These are phyloP conservation scores for Leiothrix lutea DNA, from an alignment of 2,113 vertebrate species.

Conservation along the genomic window DNA sequence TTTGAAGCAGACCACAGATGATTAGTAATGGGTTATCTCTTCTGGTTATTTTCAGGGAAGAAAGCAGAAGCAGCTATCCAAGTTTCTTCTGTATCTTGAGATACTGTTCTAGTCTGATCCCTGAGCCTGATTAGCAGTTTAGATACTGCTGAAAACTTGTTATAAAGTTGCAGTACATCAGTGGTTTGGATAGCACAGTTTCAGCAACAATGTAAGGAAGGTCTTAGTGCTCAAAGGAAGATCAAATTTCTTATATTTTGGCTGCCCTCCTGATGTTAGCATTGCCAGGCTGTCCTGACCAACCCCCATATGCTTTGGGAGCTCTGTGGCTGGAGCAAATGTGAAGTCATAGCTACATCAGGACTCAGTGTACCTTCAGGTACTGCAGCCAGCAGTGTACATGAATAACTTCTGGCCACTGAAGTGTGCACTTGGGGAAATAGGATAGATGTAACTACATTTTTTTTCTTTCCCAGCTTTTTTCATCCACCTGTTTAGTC, in stretches of 20 bases:
- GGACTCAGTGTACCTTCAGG: background rate
- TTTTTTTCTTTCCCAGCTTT: background rate
- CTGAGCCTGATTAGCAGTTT: background rate
- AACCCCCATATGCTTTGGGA: background rate
- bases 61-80: background rate
- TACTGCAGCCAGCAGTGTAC: background rate
- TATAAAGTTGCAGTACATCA: background rate
- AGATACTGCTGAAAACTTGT: background rate
- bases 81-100: background rate
- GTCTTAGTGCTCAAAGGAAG: background rate
- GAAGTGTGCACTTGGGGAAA: background rate
- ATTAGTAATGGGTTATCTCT: constrained; percentile 1
- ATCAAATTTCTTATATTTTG: background rate
- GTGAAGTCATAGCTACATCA: background rate
- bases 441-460: background rate
- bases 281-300: background rate
- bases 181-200: background rate
- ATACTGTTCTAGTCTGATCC: background rate
- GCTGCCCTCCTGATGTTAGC: background rate
- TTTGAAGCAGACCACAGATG: constrained; percentile 20
- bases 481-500: background rate
- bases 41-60: background rate
- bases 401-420: background rate
- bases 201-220: background rate
- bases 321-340: background rate